Percentiles rank a stretch among this genome's conserved stretches.
Conservation (phyloP, 2,888 invertebrate species). For the Lycocerus yunnanus region DNA sequence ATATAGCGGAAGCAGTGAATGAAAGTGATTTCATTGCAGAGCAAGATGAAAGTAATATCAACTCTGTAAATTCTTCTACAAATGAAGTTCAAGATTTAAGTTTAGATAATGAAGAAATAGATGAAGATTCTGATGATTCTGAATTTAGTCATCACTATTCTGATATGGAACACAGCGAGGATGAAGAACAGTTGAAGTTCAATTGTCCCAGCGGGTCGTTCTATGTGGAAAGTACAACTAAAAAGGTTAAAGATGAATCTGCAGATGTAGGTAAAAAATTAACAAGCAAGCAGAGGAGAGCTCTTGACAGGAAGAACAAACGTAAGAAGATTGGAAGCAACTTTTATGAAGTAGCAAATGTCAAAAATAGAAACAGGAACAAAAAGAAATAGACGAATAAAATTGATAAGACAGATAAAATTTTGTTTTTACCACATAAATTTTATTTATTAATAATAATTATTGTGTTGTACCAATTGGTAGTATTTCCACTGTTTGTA, state of each 20-base stretch:
- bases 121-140: constrained; percentile 52
- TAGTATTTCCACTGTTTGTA: too few relatives aligned
- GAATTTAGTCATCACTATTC: constrained; percentile 72
- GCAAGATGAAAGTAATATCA: constrained; percentile 43
- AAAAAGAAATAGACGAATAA: constrained; percentile 59
- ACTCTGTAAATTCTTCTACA: constrained; percentile 31
- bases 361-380: constrained; percentile 83
- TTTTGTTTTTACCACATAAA: too few relatives aligned
- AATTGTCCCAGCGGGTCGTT: constrained; percentile 56
- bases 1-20: constrained; percentile 44
- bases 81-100: background rate
- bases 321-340: constrained; percentile 85
- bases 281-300: constrained; percentile 78
- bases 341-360: constrained; percentile 87
- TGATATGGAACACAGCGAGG: constrained; percentile 65
- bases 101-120: constrained; percentile 22
- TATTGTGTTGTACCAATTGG: too few relatives aligned
- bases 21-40: constrained; percentile 33
- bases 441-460: too few relatives aligned
- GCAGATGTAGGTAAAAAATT: constrained; percentile 57
- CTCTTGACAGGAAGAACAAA: constrained; percentile 63
- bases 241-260: constrained; percentile 36
- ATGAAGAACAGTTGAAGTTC: constrained; percentile 58
- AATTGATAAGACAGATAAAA: background rate
- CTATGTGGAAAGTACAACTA: constrained; percentile 52